Percentiles rank a stretch among this genome's conserved stretches.
Conservation (phyloP, 2,888 invertebrate species). For the Ennomos fuscantarius region DNA sequence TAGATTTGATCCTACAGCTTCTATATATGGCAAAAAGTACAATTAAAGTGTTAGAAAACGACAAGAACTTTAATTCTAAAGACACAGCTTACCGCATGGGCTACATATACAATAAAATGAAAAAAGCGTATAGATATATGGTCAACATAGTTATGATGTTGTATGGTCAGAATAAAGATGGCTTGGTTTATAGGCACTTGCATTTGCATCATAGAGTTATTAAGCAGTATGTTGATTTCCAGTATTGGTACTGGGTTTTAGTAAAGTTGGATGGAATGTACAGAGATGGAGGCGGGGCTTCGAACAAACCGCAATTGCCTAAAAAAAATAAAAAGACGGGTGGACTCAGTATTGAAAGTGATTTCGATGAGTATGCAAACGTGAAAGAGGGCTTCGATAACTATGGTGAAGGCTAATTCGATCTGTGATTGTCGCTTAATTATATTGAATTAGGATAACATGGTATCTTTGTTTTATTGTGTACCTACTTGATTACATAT, state of each 20-base stretch:
- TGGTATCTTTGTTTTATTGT: no score
- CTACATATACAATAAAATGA: conserved; percentile 42
- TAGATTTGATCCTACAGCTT: conserved; percentile 50
- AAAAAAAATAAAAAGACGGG: conserved; percentile 24
- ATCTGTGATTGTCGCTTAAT: no score
- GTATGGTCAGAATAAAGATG: conserved; percentile 36
- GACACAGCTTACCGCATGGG: conserved; percentile 54
- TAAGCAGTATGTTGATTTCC: conserved; percentile 49
- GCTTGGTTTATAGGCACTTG: conserved; percentile 16
- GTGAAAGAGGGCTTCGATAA: no score
- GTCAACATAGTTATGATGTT: no score
- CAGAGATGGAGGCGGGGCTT: background rate
- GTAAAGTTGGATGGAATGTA: conserved; percentile 45
- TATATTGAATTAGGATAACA: no score
- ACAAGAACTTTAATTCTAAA: conserved; percentile 41
- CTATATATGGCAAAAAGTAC: conserved; percentile 56
- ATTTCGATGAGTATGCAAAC: no score
- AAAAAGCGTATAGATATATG: conserved; percentile 9
- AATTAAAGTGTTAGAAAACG: conserved; percentile 43
- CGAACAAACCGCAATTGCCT: background rate
- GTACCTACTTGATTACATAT: no score
- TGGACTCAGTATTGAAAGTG: conserved; percentile 23
- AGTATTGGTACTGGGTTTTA: conserved; percentile 53
- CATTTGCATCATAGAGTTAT: conserved; percentile 44
- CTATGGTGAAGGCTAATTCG: no score